Conservation (phyloP, 2,797 vertebrate genomes). For the Halcyon badia region DNA sequence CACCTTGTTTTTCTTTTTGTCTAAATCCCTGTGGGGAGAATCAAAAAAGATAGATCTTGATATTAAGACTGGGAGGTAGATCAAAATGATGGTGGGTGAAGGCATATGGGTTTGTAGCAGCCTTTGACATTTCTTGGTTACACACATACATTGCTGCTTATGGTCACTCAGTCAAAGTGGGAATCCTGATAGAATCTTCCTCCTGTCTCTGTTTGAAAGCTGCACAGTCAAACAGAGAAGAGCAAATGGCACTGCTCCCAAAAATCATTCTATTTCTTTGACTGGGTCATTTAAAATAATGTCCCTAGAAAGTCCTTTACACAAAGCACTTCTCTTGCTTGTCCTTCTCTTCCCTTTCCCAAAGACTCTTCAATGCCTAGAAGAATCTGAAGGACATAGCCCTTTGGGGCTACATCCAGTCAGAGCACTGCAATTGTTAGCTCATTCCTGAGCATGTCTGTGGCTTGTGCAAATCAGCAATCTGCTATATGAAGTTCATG, state of each 20-base stretch:
- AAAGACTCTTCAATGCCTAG: neutral
- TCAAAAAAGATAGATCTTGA: neutral
- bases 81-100: neutral
- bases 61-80: neutral
- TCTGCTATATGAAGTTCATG: neutral
- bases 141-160: neutral
- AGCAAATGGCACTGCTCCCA: neutral
- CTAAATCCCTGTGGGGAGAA: neutral
- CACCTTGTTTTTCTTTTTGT: neutral
- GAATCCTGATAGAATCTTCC: neutral
- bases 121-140: neutral
- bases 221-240: neutral
- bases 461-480: neutral
- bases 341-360: neutral
- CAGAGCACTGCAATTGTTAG: neutral
- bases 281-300: neutral
- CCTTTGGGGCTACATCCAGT: neutral
- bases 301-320: neutral
- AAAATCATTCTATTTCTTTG: neutral
- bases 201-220: neutral
- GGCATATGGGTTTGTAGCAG: neutral
- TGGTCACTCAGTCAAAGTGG: neutral
- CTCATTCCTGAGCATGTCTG: neutral
- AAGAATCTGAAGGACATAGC: neutral
- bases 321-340: neutral